Base-by-base conservation (phyloP, 1,140 invertebrate species). In the Eriosoma lanigerum region DNA sequence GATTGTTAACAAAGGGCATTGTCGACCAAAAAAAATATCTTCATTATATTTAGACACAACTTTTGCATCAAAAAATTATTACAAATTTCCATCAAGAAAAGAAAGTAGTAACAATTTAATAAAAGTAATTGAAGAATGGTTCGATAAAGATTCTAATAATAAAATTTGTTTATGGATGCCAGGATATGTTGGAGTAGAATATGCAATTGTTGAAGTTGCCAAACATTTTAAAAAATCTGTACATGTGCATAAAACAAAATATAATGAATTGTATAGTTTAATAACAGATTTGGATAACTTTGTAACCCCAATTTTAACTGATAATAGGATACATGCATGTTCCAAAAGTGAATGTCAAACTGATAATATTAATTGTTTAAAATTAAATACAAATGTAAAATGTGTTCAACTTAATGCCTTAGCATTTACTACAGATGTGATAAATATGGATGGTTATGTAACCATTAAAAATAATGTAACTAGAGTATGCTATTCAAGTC, bases 41-140 rank as follows among this genome's bases (percentile, higher is more conserved):
- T 38, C 64, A 21, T 68, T 68, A n/a, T 68, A 68, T 68, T 68
- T 68, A 68, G 64, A 68, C 19, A 68, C 64, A 13, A 68, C 64
- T 44, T 68, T 68, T 68, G 64, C 64, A 38, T 68, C 64, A 4
- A 46, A 68, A 24, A 68, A 13, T 1, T 70, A 70, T 70, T 70
- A 26, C 26, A 19, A 70, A 70, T 70, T 70, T 48, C 66, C 21
- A 17, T 24, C 4, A 3, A 70, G 44, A 26, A 48, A 70, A 6
- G 66, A 70, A 21, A 70, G 66, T 29, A 46, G 66, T 46, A 5
- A n/a, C 8, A 70, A 46, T n/a, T 70, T 48, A 15, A 70, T 70
- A 46, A 70, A 48, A 46, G 44, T 48, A 15, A 24, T 70, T 24
- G 24, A 26, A 26, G 66, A 70, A 24, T 70, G 66, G 66, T 48